phyloP scores from a whole-genome alignment of 2,113 vertebrate genomes.

The Nycticebus coucang region DNA sequence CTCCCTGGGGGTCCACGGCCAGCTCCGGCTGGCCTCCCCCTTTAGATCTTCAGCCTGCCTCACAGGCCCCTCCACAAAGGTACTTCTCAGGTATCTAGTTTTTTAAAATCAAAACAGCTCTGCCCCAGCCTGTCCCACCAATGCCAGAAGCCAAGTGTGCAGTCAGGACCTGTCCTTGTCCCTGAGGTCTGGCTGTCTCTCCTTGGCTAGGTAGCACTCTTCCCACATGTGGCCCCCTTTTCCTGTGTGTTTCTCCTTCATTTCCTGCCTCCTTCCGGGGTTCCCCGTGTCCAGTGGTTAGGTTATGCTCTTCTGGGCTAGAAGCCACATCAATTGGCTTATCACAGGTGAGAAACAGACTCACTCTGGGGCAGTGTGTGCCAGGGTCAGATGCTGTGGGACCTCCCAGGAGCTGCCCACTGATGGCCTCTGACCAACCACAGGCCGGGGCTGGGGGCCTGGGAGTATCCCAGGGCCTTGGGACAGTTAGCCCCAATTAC shows the following conservation, averaged over 20 bases:
- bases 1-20: background rate
- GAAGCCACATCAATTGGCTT: background rate
- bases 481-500: too few relatives aligned
- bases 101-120: background rate
- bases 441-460: background rate
- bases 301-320: rapidly evolving
- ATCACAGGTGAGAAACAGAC: background rate
- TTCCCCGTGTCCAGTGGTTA: background rate
- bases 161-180: background rate
- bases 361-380: rapidly evolving
- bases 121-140: background rate
- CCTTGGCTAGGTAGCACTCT: background rate
- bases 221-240: background rate
- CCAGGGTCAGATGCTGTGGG: background rate
- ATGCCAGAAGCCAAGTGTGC: background rate
- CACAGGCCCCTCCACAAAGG: background rate
- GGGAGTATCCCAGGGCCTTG: background rate
- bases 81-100: background rate
- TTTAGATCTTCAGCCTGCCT: background rate
- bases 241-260: background rate
- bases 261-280: background rate
- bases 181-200: background rate
- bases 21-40: background rate
- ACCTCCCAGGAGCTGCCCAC: background rate
- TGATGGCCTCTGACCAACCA: rapidly evolving